phyloP scores from a whole-genome alignment of 2,113 vertebrate species.

The zebrafish (Danio rerio) region DNA sequence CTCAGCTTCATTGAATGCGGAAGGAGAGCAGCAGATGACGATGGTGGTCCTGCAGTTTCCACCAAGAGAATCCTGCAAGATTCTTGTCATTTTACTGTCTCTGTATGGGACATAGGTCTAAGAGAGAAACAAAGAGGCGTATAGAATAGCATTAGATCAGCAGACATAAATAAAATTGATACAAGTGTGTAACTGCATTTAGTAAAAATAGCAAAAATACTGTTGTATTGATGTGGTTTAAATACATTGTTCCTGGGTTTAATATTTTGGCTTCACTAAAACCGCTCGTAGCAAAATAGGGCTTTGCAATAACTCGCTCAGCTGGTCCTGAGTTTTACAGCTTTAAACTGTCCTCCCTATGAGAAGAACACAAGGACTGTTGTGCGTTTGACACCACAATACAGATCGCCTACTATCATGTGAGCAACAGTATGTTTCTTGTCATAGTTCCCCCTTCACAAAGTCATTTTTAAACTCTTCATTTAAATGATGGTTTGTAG shows the following conservation, averaged over 20 bases:
- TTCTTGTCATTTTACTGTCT: conserved; percentile 99
- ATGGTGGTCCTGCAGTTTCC: conserved; percentile 98
- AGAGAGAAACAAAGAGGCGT: not conserved
- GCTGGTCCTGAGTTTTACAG: not conserved
- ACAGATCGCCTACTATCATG: not conserved
- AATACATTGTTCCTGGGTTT: no score
- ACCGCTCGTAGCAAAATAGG: not conserved
- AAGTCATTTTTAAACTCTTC: not conserved
- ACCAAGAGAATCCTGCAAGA: conserved; percentile 95
- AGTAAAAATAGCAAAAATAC: no score
- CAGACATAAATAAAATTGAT: not conserved
- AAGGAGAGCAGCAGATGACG: conserved; percentile 96
- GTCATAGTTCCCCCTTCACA: no score
- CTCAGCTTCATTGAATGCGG: conserved; percentile 92
- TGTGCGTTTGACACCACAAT: not conserved
- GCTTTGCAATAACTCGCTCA: not conserved
- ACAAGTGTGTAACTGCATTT: not conserved
- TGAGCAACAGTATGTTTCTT: not conserved
- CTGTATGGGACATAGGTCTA: conserved; percentile 95
- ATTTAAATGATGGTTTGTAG: not conserved
- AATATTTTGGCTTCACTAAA: not conserved
- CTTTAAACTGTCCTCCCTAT: not conserved
- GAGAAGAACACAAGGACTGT: not conserved
- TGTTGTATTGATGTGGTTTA: no score
- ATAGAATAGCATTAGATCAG: not conserved